These are phyloP conservation scores for Aphaenogaster floridana DNA, from an alignment of 1,140 invertebrate genomes.

Conservation along the genomic window DNA sequence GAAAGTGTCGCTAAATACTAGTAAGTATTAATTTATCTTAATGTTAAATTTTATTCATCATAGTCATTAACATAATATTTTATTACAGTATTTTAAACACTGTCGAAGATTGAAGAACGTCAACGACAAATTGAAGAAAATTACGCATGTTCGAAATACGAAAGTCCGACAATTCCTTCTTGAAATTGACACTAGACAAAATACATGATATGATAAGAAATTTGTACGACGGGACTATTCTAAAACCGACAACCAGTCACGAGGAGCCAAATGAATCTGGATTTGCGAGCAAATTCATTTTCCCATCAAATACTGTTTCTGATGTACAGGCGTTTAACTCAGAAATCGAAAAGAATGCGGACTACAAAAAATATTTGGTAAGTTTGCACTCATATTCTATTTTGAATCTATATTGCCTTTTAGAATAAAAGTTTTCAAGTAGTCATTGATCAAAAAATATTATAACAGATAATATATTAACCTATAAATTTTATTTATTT, in stretches of 20 bases:
- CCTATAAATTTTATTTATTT: background rate
- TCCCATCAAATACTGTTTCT: background rate
- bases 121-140: background rate
- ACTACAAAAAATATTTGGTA: conserved; percentile 35
- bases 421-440: background rate
- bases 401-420: background rate
- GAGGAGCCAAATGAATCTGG: background rate
- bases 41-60: background rate
- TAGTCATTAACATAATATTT: conserved; percentile 2
- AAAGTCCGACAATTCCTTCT: background rate
- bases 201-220: background rate
- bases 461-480: too few species aligned
- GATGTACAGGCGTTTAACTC: conserved; percentile 11
- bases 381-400: conserved; percentile 2
- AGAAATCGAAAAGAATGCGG: background rate
- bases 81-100: background rate
- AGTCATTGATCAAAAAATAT: background rate
- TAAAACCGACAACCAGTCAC: background rate
- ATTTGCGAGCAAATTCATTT: conserved; percentile 15
- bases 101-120: background rate
- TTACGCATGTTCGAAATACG: background rate
- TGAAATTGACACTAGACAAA: conserved; percentile 11
- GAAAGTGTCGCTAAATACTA: background rate
- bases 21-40: conserved; percentile 14
- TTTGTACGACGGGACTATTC: background rate